Evolutionary conservation across 2,113 vertebrate genomes (phyloP).

Genomic region (Atrichornis clamosus): DNA sequence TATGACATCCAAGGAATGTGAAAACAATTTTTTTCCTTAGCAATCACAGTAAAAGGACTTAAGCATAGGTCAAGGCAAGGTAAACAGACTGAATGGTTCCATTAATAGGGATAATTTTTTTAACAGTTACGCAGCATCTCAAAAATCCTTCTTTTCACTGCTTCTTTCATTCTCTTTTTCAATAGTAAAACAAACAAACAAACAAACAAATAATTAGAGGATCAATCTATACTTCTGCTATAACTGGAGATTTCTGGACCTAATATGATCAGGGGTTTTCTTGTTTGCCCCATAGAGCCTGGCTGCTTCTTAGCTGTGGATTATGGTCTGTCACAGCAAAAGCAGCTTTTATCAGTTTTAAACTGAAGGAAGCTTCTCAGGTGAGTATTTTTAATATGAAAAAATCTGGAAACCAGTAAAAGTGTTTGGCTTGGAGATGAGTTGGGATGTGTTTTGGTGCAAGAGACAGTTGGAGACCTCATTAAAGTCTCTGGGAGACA

Average conservation of each 20-base stretch:
- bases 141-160: not conserved
- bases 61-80: not conserved
- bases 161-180: not conserved
- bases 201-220: not conserved
- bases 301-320: not conserved
- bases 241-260: not conserved
- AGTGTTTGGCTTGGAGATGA: not conserved
- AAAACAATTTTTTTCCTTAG: not conserved
- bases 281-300: not conserved
- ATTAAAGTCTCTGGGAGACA: not conserved
- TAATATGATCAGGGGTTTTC: not conserved
- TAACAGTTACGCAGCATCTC: not conserved
- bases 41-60: not conserved
- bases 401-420: not conserved
- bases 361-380: not conserved
- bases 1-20: not conserved
- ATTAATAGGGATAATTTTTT: not conserved
- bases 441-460: not conserved
- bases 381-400: not conserved
- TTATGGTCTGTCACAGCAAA: not conserved
- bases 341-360: not conserved
- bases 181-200: fast-evolving
- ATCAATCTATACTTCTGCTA: not conserved
- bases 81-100: not conserved
- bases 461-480: not conserved